phyloP scores from a whole-genome alignment of 1,140 invertebrate species.

The Scaptodrosophila lebanonensis region DNA sequence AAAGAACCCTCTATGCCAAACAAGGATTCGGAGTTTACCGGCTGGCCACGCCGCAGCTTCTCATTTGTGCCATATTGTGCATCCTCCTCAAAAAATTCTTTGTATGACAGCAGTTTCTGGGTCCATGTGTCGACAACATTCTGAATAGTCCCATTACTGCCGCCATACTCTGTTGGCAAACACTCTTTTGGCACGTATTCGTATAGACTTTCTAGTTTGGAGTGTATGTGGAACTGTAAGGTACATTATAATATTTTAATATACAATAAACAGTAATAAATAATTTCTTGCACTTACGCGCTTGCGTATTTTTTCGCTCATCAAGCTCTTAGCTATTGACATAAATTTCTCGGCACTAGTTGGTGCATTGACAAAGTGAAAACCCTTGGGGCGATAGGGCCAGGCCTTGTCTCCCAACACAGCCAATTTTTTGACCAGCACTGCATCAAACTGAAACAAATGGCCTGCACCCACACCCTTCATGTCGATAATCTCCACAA shows the following conservation, averaged over 20 bases:
- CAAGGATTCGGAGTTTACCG: conserved; percentile 79
- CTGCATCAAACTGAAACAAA: conserved; percentile 78
- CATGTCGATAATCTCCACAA: conserved; percentile 78
- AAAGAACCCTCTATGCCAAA: conserved; percentile 83
- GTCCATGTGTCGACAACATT: conserved; percentile 79
- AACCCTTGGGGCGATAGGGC: conserved; percentile 79
- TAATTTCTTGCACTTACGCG: conserved; percentile 68
- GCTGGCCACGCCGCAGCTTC: conserved; percentile 79
- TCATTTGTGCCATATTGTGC: conserved; percentile 79
- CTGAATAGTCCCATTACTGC: conserved; percentile 77
- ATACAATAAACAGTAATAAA: not conserved
- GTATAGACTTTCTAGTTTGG: conserved; percentile 77
- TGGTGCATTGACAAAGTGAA: conserved; percentile 79
- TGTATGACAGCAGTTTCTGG: conserved; percentile 78
- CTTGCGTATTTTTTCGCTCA: conserved; percentile 79
- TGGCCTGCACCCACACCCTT: conserved; percentile 77
- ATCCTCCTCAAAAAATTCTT: conserved; percentile 79
- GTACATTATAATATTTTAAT: not conserved
- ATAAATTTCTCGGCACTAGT: conserved; percentile 78
- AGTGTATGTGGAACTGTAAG: conserved; percentile 79
- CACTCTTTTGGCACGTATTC: conserved; percentile 78
- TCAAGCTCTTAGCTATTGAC: conserved; percentile 77
- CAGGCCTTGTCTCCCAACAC: conserved; percentile 78
- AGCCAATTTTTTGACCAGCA: conserved; percentile 78
- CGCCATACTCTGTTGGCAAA: conserved; percentile 80